Evolutionary conservation across 35 echinoderm and acorn worm genomes (phyloP).

Genomic region (Acanthaster planci): DNA sequence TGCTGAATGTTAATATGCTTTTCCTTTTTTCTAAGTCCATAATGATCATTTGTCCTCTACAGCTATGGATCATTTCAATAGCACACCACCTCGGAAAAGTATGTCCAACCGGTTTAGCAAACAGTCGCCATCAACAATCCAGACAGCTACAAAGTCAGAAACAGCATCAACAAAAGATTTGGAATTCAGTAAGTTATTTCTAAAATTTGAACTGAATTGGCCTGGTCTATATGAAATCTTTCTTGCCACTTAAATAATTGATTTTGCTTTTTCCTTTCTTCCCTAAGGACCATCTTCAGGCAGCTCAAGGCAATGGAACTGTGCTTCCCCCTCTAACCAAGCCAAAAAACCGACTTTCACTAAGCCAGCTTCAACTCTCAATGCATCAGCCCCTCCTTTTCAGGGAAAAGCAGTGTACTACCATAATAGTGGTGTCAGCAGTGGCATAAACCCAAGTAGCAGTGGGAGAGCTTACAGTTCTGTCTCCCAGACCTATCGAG

Average conservation of each 20-base stretch:
- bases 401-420: not conserved
- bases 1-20: too few species aligned
- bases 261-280: not conserved
- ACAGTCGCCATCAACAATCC: not conserved
- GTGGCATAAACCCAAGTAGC: not conserved
- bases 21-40: too few species aligned
- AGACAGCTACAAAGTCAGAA: not conserved
- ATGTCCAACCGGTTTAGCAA: slow-evolving; percentile 37
- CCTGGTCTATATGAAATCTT: not conserved
- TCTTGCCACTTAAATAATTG: not conserved
- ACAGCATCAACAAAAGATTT: not conserved
- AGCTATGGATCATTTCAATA: slow-evolving; percentile 85
- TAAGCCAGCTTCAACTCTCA: not conserved
- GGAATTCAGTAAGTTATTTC: slow-evolving; percentile 27
- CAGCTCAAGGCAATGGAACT: not conserved
- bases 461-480: not conserved
- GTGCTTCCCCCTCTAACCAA: not conserved
- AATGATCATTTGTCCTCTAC: not conserved
- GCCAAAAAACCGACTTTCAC: not conserved
- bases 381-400: slow-evolving; percentile 1
- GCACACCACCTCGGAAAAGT: slow-evolving; percentile 61
- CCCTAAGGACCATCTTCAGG: not conserved
- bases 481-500: not conserved
- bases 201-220: too few species aligned
- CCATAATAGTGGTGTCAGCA: not conserved